These are phyloP conservation scores for Drosophila siamana DNA, from an alignment of 2,888 invertebrate species.

Conservation along the genomic window DNA sequence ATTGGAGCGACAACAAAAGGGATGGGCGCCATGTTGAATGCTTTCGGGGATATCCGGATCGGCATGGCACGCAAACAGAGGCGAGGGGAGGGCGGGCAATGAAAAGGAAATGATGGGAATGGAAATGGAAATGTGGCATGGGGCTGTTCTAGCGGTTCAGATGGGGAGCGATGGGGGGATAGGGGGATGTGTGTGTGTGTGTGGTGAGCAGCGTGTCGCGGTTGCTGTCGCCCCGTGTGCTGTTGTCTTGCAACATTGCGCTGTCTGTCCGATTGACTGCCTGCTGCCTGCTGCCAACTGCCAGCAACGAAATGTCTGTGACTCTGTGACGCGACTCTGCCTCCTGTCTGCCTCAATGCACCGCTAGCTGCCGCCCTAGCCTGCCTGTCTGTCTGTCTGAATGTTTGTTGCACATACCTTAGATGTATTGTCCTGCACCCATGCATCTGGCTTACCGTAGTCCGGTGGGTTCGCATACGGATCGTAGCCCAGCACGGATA, in stretches of 20 bases:
- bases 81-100: not conserved
- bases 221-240: conserved; percentile 4
- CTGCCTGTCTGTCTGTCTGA: conserved; percentile 57
- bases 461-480: conserved; percentile 98
- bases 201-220: conserved; percentile 2
- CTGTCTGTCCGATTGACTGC: conserved; percentile 29
- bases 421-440: conserved; percentile 89
- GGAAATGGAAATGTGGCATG: not conserved
- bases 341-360: not conserved
- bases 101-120: too few species aligned
- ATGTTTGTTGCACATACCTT: conserved; percentile 82
- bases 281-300: conserved; percentile 34
- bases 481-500: conserved; percentile 96
- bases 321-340: not conserved
- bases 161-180: too few species aligned
- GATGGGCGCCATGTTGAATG: conserved; percentile 60
- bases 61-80: conserved; percentile 10
- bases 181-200: too few species aligned
- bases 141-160: too few species aligned
- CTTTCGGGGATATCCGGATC: conserved; percentile 57
- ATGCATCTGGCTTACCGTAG: conserved; percentile 94
- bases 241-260: conserved; percentile 30
- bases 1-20: conserved; percentile 57
- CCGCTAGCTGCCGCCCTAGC: not conserved
- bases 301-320: not conserved